Evolutionary conservation across 2,113 vertebrate species (phyloP).

Genomic region (Aspidoscelis tigris): DNA sequence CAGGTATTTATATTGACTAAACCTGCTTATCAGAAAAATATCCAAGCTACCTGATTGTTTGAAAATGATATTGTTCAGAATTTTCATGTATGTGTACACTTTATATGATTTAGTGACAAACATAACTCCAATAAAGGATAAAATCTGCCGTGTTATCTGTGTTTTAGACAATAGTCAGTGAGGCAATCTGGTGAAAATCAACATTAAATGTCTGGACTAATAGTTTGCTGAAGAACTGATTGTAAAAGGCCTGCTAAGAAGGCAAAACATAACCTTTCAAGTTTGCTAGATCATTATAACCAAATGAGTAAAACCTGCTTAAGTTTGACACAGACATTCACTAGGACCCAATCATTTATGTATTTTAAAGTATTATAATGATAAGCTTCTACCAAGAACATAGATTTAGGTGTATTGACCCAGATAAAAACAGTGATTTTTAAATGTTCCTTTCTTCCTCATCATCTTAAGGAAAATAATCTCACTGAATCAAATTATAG

Average conservation of each 20-base stretch:
- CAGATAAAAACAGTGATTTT: neutral
- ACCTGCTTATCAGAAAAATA: neutral
- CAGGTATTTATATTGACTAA: neutral
- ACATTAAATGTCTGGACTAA: neutral
- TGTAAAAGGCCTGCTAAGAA: neutral
- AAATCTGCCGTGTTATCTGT: neutral
- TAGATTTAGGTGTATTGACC: neutral
- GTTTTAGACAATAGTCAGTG: neutral
- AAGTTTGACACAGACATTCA: neutral
- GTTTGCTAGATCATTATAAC: neutral
- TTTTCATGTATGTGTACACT: neutral
- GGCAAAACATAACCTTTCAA: neutral
- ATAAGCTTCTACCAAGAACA: neutral
- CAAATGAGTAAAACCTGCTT: neutral
- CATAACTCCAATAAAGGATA: neutral
- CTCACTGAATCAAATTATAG: neutral
- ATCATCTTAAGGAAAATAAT: neutral
- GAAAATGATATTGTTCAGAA: neutral
- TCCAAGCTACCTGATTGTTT: neutral
- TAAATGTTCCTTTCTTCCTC: neutral
- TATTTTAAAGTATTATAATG: too few species aligned
- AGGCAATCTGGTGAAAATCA: neutral
- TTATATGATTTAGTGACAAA: neutral
- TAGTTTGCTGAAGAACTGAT: neutral
- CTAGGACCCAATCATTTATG: too few species aligned